A percentile compares a stretch with the other conserved stretches of the same genome.
Evolutionary conservation across 2,888 invertebrate species (phyloP).

Genomic region (Amphipoea oculea): DNA sequence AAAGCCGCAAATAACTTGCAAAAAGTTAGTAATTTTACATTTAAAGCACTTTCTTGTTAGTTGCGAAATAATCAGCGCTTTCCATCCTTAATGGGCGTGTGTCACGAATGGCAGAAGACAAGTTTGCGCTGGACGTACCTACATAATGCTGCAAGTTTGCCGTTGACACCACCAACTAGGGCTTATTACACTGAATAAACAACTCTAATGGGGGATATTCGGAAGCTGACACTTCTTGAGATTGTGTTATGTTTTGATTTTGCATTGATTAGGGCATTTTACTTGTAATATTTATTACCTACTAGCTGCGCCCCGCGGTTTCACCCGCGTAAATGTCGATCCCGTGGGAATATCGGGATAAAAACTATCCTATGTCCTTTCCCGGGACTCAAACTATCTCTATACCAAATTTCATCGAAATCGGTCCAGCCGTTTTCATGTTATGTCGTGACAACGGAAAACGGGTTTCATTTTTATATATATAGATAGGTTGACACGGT

Average conservation of each 20-base stretch:
- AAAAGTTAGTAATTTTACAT: constrained; percentile 60
- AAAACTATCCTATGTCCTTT: no score
- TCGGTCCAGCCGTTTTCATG: no score
- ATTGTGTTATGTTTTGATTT: constrained; percentile 19
- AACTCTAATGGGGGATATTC: constrained; percentile 50
- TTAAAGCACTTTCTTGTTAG: constrained; percentile 66
- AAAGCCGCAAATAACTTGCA: constrained; percentile 42
- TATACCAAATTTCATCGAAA: no score
- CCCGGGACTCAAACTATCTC: no score
- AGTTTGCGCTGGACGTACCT: constrained; percentile 62
- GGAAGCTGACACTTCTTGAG: constrained; percentile 45
- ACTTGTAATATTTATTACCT: not conserved
- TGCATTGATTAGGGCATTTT: not conserved
- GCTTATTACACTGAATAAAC: constrained; percentile 64
- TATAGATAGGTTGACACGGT: not conserved
- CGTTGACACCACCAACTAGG: constrained; percentile 57
- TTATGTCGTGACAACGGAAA: no score
- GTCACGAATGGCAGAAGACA: constrained; percentile 59
- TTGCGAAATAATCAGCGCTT: constrained; percentile 61
- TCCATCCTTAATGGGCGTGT: constrained; percentile 53
- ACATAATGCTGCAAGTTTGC: constrained; percentile 60
- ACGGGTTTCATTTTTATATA: no score
- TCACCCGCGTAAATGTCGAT: no score
- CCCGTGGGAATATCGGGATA: no score
- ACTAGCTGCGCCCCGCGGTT: no score